Percentiles rank a stretch among this genome's conserved stretches.
Conservation (phyloP, 1,140 invertebrate genomes). For the Acromyrmex echinatior region DNA sequence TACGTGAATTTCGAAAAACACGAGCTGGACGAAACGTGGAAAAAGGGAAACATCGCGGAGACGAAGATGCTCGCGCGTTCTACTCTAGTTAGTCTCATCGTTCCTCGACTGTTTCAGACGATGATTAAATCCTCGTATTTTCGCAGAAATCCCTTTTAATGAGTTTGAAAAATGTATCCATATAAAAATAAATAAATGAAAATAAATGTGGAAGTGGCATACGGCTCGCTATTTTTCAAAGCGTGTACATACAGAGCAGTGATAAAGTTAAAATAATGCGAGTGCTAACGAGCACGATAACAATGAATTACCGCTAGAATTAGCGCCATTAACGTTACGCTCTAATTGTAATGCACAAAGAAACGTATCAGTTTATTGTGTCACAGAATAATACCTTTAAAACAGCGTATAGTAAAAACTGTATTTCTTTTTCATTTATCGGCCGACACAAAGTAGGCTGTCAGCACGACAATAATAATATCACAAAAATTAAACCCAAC, state of each 20-base stretch:
- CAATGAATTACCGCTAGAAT: slow-evolving; percentile 51
- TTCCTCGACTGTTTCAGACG: slow-evolving; percentile 30
- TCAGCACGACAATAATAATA: background rate
- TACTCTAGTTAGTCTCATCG: slow-evolving; percentile 24
- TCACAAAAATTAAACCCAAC: background rate
- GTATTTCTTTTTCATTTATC: background rate
- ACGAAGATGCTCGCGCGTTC: slow-evolving; percentile 22
- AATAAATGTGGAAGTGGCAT: background rate
- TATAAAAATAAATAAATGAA: background rate
- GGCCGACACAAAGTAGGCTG: background rate
- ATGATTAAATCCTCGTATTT: background rate
- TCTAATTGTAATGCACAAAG: slow-evolving; percentile 57
- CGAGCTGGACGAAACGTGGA: background rate
- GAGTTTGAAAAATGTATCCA: background rate
- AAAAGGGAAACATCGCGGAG: slow-evolving; percentile 22
- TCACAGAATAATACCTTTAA: background rate
- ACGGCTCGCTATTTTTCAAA: background rate
- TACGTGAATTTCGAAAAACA: background rate
- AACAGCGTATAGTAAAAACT: background rate
- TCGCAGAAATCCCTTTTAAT: slow-evolving; percentile 7
- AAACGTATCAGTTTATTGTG: slow-evolving; percentile 53
- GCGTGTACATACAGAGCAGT: background rate
- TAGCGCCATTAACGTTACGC: slow-evolving; percentile 53
- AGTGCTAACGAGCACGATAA: slow-evolving; percentile 35
- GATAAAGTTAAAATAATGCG: slow-evolving; percentile 47